These are phyloP conservation scores for Mugil cephalus DNA, from an alignment of 2,113 vertebrate species.

Conservation along the genomic window DNA sequence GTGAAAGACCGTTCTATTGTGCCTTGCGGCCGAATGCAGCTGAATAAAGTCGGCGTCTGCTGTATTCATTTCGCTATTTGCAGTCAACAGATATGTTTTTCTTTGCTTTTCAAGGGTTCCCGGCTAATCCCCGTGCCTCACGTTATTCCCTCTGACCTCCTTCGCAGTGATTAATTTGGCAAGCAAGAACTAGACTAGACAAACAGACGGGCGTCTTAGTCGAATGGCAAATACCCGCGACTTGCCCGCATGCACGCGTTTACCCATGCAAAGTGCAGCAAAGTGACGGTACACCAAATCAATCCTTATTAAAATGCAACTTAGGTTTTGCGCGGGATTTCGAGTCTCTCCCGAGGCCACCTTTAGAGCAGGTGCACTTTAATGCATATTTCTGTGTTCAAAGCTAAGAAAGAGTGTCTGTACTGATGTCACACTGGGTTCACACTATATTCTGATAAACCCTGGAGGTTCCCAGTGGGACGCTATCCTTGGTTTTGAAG, in stretches of 20 bases:
- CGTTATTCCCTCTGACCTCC: slow-evolving; percentile 10
- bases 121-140: slow-evolving; percentile 14
- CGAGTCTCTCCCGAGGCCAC: slow-evolving; percentile 7
- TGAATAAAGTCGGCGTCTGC: slow-evolving; percentile 16
- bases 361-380: slow-evolving; percentile 9
- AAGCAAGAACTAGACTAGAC: slow-evolving; percentile 48
- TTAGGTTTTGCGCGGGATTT: slow-evolving; percentile 12
- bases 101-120: slow-evolving; percentile 17
- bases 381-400: slow-evolving; percentile 29
- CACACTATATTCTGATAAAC: slow-evolving; percentile 47
- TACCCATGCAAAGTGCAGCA: neutral
- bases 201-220: slow-evolving; percentile 26
- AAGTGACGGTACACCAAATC: slow-evolving; percentile 31
- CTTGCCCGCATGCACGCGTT: slow-evolving; percentile 1
- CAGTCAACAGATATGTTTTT: slow-evolving; percentile 3
- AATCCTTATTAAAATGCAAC: slow-evolving; percentile 58
- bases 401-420: slow-evolving; percentile 52
- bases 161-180: slow-evolving; percentile 46
- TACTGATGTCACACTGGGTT: slow-evolving; percentile 18
- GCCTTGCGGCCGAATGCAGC: neutral
- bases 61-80: slow-evolving; percentile 22
- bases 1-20: neutral
- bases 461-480: slow-evolving; percentile 38
- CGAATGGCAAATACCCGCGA: slow-evolving; percentile 33
- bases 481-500: slow-evolving; percentile 52